A percentile compares a stretch with the other conserved stretches of the same genome.
Evolutionary conservation across 2,888 invertebrate species (phyloP).

Genomic region (Plagodis pulveraria): DNA sequence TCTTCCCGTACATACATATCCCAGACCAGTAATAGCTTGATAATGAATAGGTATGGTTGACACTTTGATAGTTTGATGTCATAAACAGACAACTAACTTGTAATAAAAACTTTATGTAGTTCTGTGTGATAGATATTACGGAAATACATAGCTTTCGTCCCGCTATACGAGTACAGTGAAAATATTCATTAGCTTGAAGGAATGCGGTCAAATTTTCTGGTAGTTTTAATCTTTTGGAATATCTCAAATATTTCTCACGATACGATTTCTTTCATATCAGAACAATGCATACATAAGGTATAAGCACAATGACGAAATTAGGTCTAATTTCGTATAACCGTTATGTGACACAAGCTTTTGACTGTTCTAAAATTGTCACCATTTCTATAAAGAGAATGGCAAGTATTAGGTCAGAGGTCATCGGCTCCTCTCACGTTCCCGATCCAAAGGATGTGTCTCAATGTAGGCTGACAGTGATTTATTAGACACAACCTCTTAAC

Average conservation of each 20-base stretch:
- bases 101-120: no score
- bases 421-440: conserved; percentile 31
- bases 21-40: no score
- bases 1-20: no score
- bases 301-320: conserved; percentile 19
- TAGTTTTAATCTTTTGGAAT: not conserved
- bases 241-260: conserved; percentile 16
- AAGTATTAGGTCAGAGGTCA: conserved; percentile 43
- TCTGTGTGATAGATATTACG: no score
- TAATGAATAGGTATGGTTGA: no score
- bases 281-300: conserved; percentile 17
- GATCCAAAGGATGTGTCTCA: conserved; percentile 38
- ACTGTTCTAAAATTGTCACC: conserved; percentile 20
- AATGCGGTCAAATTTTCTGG: no score
- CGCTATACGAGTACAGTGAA: no score
- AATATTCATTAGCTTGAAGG: no score
- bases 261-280: conserved; percentile 10
- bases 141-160: no score
- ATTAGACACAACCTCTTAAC: conserved; percentile 33
- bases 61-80: no score
- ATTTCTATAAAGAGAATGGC: conserved; percentile 7
- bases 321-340: conserved; percentile 14
- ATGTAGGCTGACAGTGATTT: conserved; percentile 50
- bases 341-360: conserved; percentile 9
- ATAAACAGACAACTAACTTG: no score